Conservation (phyloP, 2,113 vertebrate genomes). For the Lipotes vexillifer region DNA sequence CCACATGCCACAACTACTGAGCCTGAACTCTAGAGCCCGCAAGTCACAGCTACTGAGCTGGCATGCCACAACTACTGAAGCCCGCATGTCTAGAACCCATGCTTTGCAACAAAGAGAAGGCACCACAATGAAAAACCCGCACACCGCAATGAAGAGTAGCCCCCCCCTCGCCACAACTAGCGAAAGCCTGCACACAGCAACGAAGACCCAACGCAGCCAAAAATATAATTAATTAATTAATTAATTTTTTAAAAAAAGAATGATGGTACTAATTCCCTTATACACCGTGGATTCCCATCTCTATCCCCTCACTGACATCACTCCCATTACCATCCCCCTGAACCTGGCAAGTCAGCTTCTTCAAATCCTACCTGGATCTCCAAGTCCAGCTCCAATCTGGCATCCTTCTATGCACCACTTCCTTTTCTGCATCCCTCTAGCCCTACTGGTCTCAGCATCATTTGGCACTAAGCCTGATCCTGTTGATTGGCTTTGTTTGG, state of each 20-base stretch:
- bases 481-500: not conserved
- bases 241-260: not conserved
- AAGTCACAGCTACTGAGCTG: too few relatives aligned
- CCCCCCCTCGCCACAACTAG: too few relatives aligned
- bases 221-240: too few relatives aligned
- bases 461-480: not conserved
- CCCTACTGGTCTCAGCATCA: not conserved
- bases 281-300: not conserved
- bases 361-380: not conserved
- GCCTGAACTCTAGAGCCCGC: too few relatives aligned
- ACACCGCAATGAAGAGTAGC: too few relatives aligned
- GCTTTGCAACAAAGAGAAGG: too few relatives aligned
- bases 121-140: too few relatives aligned
- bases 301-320: not conserved
- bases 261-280: not conserved
- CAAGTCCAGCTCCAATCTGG: not conserved
- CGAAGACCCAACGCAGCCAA: too few relatives aligned
- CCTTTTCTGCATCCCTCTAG: not conserved
- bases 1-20: too few relatives aligned
- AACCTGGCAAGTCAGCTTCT: not conserved
- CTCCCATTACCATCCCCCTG: not conserved
- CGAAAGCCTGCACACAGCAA: too few relatives aligned
- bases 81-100: too few relatives aligned
- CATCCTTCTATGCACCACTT: not conserved
- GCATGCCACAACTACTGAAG: too few relatives aligned